These are phyloP conservation scores for Leucophora obtusa DNA, from an alignment of 2,888 invertebrate genomes.

Conservation along the genomic window DNA sequence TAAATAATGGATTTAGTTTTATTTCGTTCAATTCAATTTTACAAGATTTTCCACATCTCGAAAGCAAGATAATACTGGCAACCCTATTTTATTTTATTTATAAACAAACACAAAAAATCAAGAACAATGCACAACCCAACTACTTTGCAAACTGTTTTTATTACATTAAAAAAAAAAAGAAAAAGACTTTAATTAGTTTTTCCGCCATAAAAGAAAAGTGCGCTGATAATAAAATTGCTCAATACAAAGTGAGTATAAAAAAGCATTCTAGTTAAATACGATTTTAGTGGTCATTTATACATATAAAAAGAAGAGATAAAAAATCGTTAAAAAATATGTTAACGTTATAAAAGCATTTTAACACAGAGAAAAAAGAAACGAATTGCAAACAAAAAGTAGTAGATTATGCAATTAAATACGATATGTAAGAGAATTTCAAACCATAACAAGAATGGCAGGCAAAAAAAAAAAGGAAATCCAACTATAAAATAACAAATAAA, in stretches of 20 bases:
- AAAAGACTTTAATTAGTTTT: not conserved
- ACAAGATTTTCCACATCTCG: not conserved
- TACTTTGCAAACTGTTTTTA: not conserved
- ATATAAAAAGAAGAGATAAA: not conserved
- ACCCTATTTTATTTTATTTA: not conserved
- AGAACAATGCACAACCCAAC: not conserved
- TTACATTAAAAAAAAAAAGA: not conserved
- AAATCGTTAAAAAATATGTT: not conserved
- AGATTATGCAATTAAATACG: not conserved
- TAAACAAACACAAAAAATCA: not conserved
- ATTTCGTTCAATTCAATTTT: too few relatives aligned
- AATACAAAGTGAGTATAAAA: not conserved
- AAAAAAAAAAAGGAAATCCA: not conserved
- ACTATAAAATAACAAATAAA: not conserved
- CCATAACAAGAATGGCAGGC: not conserved
- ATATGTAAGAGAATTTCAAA: not conserved
- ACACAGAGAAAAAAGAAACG: not conserved
- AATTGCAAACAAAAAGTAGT: not conserved
- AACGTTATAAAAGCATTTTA: not conserved
- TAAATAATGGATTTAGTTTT: too few relatives aligned
- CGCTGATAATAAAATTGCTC: not conserved
- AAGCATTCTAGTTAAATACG: not conserved
- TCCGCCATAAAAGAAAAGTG: not conserved
- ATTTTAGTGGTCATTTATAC: not conserved
- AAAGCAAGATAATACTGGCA: not conserved